These are phyloP conservation scores for Ochotona curzoniae DNA, from an alignment of 2,113 vertebrate species.

Conservation along the genomic window DNA sequence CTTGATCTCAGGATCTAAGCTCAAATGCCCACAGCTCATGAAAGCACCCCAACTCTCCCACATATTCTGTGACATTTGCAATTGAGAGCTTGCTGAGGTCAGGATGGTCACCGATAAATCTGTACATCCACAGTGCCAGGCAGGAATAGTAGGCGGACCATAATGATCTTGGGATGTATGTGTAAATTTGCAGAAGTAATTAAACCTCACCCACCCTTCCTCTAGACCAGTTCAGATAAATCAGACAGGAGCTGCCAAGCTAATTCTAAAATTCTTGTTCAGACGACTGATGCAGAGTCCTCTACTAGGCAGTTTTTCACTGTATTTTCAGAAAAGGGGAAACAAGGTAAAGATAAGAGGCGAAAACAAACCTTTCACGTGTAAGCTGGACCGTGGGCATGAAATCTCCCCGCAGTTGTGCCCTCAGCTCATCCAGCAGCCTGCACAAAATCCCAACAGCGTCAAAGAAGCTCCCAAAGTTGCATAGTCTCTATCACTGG, in stretches of 20 bases:
- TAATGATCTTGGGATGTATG: neutral
- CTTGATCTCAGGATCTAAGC: neutral
- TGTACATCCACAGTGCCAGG: neutral
- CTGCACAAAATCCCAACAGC: neutral
- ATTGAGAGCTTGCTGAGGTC: neutral
- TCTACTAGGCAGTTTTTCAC: neutral
- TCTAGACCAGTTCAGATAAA: neutral
- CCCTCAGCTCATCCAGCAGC: neutral
- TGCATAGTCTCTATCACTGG: conserved; percentile 8
- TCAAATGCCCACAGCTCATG: neutral
- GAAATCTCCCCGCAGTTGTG: neutral
- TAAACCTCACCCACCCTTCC: neutral
- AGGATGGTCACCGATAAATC: neutral
- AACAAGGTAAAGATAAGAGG: neutral
- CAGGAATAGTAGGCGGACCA: rapidly evolving
- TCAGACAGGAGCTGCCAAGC: neutral
- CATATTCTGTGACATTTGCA: neutral
- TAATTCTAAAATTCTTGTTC: neutral
- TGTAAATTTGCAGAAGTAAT: neutral
- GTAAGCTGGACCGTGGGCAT: neutral
- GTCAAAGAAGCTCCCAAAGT: conserved; percentile 23
- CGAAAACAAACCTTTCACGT: neutral
- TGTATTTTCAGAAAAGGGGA: neutral
- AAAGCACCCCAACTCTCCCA: neutral
- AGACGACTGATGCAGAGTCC: neutral